Evolutionary conservation across 1,140 invertebrate genomes (phyloP), one percentile per base, ranked within the genome.

Genomic region (Pygmarrhopalites habei): DNA sequence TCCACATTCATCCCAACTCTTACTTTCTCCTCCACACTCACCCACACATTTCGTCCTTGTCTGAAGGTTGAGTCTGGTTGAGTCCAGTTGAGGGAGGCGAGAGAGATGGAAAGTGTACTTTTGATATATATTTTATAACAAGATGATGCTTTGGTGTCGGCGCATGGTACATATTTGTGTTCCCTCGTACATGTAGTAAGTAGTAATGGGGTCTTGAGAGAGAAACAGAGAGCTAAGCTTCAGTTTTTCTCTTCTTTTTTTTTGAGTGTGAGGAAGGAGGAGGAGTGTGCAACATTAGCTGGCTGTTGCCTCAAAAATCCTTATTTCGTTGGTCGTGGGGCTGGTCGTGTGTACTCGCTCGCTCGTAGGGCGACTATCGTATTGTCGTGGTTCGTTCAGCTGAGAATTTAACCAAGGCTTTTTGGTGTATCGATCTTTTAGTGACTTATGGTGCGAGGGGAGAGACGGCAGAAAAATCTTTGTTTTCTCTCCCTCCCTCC

Each of bases 371-470:
- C 39, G 39, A 41, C 44, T n/a, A n/a, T 10, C 5, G 17, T 25
- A 10, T 4, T 10, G 49, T 25, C 49, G 32, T 15, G 5, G 32
- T 15, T 52, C 25, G 49, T 52, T 52, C 49, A n/a, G 53, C 25
- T 56, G 53, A 56, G 53, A 56, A 56, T 56, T 56, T 39, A 4
- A 21, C 28, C 29, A 23, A 7, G 53, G 35, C 53, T 56, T 56
- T 56, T 56, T 56, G 53, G 29, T 56, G 29, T 56, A 56, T 56
- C 53, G 53, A 56, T 56, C 53, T 56, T 56, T 12, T 56, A 35
- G 53, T 56, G 53, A 56, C 53, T 56, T 56, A 56, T 56, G 53
- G 4, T 56, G 14, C 23, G 10, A 53, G 51, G 51, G 51, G 51
- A 53, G n/a, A n/a, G n/a, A n/a, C 51, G 28, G 51, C 15, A 30